Evolutionary conservation across 2,113 vertebrate genomes (phyloP).

Genomic region (Onychorhynchus coronatus): DNA sequence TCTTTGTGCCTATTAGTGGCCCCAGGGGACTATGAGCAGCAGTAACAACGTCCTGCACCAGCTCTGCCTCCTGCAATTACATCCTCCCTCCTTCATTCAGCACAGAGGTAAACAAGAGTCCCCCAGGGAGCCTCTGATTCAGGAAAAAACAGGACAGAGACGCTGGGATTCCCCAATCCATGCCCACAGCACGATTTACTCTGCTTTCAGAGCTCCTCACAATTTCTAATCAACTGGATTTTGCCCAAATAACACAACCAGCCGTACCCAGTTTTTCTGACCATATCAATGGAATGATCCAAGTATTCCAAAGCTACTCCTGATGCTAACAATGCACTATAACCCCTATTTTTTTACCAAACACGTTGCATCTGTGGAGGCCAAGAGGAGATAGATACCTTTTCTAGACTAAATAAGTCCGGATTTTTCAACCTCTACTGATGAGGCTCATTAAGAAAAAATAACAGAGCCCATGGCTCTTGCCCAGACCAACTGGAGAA

Average conservation of each 20-base stretch:
- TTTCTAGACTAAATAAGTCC: background rate
- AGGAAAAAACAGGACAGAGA: background rate
- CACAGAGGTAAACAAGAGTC: background rate
- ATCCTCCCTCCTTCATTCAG: background rate
- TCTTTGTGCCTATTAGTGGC: background rate
- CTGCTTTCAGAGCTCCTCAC: background rate
- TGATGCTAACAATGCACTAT: background rate
- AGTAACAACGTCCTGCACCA: background rate
- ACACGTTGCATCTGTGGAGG: background rate
- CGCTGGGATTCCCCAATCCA: accelerated
- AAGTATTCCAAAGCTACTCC: background rate
- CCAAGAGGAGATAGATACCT: background rate
- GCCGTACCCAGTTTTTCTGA: background rate
- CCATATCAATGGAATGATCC: background rate
- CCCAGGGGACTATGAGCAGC: background rate
- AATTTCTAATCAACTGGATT: background rate
- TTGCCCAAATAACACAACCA: background rate
- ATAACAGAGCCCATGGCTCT: background rate
- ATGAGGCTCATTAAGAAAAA: background rate
- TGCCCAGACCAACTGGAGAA: background rate
- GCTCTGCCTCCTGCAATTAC: background rate
- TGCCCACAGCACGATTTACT: background rate
- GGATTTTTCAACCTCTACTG: background rate
- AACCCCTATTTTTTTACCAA: background rate
- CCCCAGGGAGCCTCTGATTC: background rate